Percentiles rank a stretch among this genome's conserved stretches.
These are phyloP conservation scores for Vombatus ursinus DNA, from an alignment of 2,113 vertebrate species.

Conservation along the genomic window DNA sequence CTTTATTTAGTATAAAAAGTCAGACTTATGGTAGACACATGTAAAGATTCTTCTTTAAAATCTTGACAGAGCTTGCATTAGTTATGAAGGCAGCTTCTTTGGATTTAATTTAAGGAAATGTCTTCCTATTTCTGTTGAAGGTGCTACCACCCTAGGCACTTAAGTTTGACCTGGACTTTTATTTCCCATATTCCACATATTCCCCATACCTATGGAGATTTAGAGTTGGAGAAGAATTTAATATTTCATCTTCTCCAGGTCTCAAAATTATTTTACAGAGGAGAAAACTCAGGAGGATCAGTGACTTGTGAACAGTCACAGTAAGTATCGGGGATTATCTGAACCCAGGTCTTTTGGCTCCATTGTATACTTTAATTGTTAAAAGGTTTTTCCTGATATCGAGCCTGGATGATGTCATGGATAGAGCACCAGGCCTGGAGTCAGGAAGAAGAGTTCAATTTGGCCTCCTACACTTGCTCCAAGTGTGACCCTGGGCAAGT, in stretches of 20 bases:
- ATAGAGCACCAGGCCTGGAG: too few relatives aligned
- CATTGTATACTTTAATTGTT: too few relatives aligned
- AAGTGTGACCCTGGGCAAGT: background rate
- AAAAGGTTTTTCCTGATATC: too few relatives aligned
- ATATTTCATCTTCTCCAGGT: background rate
- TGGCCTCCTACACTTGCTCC: background rate
- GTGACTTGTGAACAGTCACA: too few relatives aligned
- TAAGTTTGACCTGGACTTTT: background rate
- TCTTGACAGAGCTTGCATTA: background rate
- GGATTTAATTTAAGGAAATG: background rate
- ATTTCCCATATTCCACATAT: too few relatives aligned
- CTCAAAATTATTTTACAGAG: background rate
- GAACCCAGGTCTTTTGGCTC: too few relatives aligned
- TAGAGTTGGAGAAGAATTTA: background rate
- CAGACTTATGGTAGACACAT: background rate
- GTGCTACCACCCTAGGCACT: background rate
- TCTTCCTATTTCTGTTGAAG: background rate
- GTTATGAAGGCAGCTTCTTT: background rate
- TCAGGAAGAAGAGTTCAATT: too few relatives aligned
- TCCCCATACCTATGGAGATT: too few relatives aligned
- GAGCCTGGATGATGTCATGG: too few relatives aligned
- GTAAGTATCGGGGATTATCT: too few relatives aligned
- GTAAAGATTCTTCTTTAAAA: background rate
- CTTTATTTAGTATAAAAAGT: background rate
- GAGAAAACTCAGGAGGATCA: background rate